These are phyloP conservation scores for Drosophila tropicalis DNA, from an alignment of 1,140 invertebrate species.

Conservation along the genomic window DNA sequence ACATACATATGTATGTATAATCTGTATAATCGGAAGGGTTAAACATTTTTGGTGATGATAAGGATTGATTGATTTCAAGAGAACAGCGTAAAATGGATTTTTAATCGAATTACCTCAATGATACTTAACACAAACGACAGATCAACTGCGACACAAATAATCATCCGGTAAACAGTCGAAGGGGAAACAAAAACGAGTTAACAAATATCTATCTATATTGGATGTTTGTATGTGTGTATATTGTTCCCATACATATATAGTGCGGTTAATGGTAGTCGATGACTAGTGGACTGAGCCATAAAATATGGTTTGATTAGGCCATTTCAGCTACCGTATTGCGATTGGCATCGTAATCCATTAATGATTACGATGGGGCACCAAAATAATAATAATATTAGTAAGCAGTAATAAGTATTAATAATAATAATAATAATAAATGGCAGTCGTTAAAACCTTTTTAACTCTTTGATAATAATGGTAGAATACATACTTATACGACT, in stretches of 20 bases:
- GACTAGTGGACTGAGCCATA: slow-evolving; percentile 31
- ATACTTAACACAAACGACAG: slow-evolving; percentile 1
- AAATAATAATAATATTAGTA: slow-evolving; percentile 30
- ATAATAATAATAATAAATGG: slow-evolving; percentile 28
- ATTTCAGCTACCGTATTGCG: slow-evolving; percentile 72
- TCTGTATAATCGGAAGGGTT: too few relatives aligned
- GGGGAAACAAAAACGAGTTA: background rate
- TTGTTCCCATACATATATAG: too few relatives aligned
- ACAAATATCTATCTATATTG: background rate
- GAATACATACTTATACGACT: too few relatives aligned
- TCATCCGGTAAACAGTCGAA: background rate
- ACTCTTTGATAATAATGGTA: slow-evolving; percentile 5
- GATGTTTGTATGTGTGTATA: background rate
- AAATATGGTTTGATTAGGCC: slow-evolving; percentile 73
- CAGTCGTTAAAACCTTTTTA: slow-evolving; percentile 30
- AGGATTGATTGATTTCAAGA: slow-evolving; percentile 1
- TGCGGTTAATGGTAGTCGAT: background rate
- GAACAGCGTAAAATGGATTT: background rate
- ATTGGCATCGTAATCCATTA: slow-evolving; percentile 74
- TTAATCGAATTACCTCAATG: slow-evolving; percentile 10
- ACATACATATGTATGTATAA: too few relatives aligned
- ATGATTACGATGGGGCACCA: slow-evolving; percentile 60
- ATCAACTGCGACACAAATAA: background rate
- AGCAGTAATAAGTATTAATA: background rate
- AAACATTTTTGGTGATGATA: background rate